Conservation (phyloP, 2,797 vertebrate species). For the Miichthys miiuy region DNA sequence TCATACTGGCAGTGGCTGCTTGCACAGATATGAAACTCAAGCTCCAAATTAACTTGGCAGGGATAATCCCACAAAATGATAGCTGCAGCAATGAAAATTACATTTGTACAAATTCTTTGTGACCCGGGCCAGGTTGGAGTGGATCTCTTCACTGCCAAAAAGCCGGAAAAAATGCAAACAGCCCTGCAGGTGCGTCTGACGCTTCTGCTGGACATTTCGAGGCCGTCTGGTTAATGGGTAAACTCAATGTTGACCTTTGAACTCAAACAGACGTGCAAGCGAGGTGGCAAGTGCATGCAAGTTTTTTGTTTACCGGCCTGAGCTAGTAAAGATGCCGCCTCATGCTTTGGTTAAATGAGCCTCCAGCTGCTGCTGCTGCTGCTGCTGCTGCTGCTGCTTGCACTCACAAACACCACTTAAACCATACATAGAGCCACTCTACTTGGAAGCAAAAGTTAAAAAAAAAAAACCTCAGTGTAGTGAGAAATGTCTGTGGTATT, state of each 20-base stretch:
- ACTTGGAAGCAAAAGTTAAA: slow-evolving; percentile 1
- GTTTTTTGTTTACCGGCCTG: slow-evolving; percentile 47
- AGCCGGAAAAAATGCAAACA: slow-evolving; percentile 43
- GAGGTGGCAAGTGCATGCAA: slow-evolving; percentile 41
- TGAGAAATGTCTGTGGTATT: slow-evolving; percentile 15
- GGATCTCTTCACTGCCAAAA: slow-evolving; percentile 27
- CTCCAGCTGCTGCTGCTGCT: background rate
- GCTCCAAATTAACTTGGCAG: slow-evolving; percentile 68
- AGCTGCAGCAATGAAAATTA: slow-evolving; percentile 59
- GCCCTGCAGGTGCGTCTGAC: slow-evolving; percentile 57
- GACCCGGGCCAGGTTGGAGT: slow-evolving; percentile 45
- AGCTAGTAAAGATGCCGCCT: slow-evolving; percentile 17
- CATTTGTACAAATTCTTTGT: slow-evolving; percentile 58
- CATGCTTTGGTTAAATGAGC: slow-evolving; percentile 35
- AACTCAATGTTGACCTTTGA: slow-evolving; percentile 71
- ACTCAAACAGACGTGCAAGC: slow-evolving; percentile 36
- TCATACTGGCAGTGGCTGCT: slow-evolving; percentile 59
- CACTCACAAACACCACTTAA: slow-evolving; percentile 4
- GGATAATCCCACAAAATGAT: slow-evolving; percentile 66
- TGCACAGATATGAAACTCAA: slow-evolving; percentile 62
- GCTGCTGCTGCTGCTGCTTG: background rate
- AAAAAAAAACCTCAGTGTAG: background rate
- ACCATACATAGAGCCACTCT: slow-evolving; percentile 1
- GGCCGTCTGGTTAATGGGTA: slow-evolving; percentile 65
- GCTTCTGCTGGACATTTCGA: slow-evolving; percentile 59